Evolutionary conservation across 2,888 invertebrate genomes (phyloP), one percentile per base, ranked within the genome.

Genomic region (Sinelater perroti): DNA sequence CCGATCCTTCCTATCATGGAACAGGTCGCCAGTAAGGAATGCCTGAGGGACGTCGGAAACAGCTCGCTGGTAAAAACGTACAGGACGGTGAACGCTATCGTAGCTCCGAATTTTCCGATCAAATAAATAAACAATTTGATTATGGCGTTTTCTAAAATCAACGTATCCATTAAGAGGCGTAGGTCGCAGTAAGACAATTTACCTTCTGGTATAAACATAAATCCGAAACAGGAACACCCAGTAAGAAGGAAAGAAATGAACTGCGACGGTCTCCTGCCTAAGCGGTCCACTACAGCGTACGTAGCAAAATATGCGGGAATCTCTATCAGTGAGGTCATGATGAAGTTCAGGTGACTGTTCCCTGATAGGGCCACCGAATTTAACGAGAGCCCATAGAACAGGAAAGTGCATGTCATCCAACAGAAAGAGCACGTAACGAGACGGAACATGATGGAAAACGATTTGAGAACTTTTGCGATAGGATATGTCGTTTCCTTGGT

Each of bases 351-450:
- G 72, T 90, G 90, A 67, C 85, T 85, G 72, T 90, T 85, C 1
- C 90, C 90, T 14, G 85, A 85, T 36, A 92, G 76, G 0, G 87
- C 82, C 2, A 90, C 89, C 0, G 91, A 86, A 75, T 89, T 90
- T 44, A 91, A 81, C 0, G 89, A 89, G 21, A 92, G 76, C 0
- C 91, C 91, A 69, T 90, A 91, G 74, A 90, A 92, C 18, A 91
- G 86, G 59, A 91, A 85, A 0, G 88, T 87, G 65, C 87, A 85
- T 0, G 89, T 86, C 10, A 89, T 84, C 90, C 90, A 90, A 80
- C 89, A 89, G 63, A 89, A 83, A 5, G 87, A 87, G 64, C 89
- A 89, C 36, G 85, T 84, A 0, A 81, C 61, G 20, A 86, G 74
- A 21, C 87, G 78, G 0, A 79, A 67, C 61, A 85, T 72, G 6